Evolutionary conservation across 1,140 invertebrate species (phyloP).

Genomic region (Sarcophaga bullata): DNA sequence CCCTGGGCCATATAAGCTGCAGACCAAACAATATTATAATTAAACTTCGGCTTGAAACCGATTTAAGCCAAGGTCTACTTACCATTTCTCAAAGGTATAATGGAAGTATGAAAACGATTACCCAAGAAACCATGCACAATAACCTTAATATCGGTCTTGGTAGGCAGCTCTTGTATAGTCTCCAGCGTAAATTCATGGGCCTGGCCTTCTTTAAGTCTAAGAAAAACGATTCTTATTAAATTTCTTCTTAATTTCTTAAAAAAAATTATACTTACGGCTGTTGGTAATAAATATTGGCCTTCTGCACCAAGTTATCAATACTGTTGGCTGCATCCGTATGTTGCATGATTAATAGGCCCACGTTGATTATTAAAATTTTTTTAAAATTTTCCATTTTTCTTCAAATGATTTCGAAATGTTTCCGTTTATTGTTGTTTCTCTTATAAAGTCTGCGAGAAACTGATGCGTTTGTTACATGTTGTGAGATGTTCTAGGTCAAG

Average conservation of each 20-base stretch:
- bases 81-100: slow-evolving; percentile 58
- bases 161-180: slow-evolving; percentile 45
- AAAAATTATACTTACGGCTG: slow-evolving; percentile 43
- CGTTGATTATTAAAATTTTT: neutral
- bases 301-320: neutral
- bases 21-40: neutral
- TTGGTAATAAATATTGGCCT: slow-evolving; percentile 56
- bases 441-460: neutral
- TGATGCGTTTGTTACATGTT: too few species aligned
- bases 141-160: slow-evolving; percentile 51
- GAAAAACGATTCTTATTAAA: neutral
- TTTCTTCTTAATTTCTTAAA: neutral
- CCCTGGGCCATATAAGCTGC: slow-evolving; percentile 58
- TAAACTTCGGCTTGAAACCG: neutral
- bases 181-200: slow-evolving; percentile 43
- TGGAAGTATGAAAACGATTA: slow-evolving; percentile 55
- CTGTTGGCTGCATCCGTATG: neutral
- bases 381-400: slow-evolving; percentile 8
- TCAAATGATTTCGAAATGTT: neutral
- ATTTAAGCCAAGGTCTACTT: neutral
- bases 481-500: too few species aligned
- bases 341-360: neutral
- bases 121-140: slow-evolving; percentile 60
- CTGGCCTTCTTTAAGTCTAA: slow-evolving; percentile 9
- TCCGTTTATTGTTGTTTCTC: neutral